phyloP scores from a whole-genome alignment of 2,113 vertebrate genomes.

The Nyctereutes procyonoides region DNA sequence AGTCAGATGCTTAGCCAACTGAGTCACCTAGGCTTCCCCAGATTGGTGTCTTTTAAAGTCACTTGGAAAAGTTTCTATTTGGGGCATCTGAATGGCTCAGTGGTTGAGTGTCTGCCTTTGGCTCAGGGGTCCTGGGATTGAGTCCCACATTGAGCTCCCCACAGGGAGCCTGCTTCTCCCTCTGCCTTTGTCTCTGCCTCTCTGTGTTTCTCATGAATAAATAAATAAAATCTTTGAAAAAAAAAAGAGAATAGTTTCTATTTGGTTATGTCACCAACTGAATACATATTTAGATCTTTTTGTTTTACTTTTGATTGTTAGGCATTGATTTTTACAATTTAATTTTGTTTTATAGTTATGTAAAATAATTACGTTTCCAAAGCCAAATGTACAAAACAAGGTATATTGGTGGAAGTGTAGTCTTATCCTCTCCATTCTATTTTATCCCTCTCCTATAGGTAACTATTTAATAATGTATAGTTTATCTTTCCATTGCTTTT shows the following conservation, averaged over 20 bases:
- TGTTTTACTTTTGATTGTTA: background rate
- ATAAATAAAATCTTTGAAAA: too few relatives aligned
- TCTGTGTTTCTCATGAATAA: too few relatives aligned
- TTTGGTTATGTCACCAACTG: background rate
- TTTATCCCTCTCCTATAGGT: background rate
- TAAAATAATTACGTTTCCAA: background rate
- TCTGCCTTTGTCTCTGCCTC: too few relatives aligned
- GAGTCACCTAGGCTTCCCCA: background rate
- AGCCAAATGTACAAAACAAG: background rate
- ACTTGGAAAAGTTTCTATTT: background rate
- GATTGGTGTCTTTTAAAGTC: background rate
- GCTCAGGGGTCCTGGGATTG: too few relatives aligned
- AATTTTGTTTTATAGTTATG: background rate
- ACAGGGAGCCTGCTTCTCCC: too few relatives aligned
- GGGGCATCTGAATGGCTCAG: too few relatives aligned
- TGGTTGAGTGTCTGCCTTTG: too few relatives aligned
- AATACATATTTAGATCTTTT: background rate
- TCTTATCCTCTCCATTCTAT: background rate
- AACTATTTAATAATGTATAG: background rate
- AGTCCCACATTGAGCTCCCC: too few relatives aligned
- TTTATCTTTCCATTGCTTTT: slow-evolving; percentile 26
- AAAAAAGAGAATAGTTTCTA: background rate
- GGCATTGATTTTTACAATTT: background rate
- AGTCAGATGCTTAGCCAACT: background rate
- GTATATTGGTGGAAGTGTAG: background rate